Base-by-base conservation (phyloP, 2,113 vertebrate species). In the Variabilichromis moorii region DNA sequence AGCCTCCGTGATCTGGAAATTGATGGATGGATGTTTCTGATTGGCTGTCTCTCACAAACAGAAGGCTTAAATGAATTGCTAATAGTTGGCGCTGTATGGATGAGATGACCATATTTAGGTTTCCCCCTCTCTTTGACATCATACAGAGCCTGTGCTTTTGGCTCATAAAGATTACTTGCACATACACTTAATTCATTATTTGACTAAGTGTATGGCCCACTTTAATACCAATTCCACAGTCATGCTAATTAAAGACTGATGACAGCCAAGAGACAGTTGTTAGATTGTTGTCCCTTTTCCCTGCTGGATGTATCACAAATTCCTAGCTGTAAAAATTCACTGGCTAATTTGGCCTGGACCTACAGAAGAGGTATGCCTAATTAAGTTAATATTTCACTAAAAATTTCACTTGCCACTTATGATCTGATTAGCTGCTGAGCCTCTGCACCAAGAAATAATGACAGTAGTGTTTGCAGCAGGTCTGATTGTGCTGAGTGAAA, bases 1-100 rank as follows among this genome's bases (percentile, higher is more conserved):
- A 12, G 17, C 31, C 61, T 66, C 17, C 1, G 2, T 66, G 61
- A 63, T n/a, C 31, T 0, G 4, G 4, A 66, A 0, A 37, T 37
- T 66, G 33, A 37, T 8, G 4, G 33, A 66, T 66, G 61, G 0
- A 21, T 68, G 10, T 51, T 51, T 78, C 26, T 78, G 26, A 78
- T 78, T 78, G 26, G 71, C 26, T 50, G 26, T 19, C 45, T 50
- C 16, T 13, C 73, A 78, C 47, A 78, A 51, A 78, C 45, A 78
- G 5, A 51, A 51, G 16, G 73, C 3, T 31, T 31, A 28, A 76
- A 45, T 26, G 40, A 45, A 3, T 31, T 3, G 16, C 71, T 50
- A 28, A 50, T 28, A 50, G 24, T 50, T 47, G 26, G 19, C 2
- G 1, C 63, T 40, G 63, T 68, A 37, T 68, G 35, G 24, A 47